A percentile compares a stretch with the other conserved stretches of the same genome.
Conservation (phyloP, 1,140 invertebrate genomes). For the Panagrolaimus sp. region DNA sequence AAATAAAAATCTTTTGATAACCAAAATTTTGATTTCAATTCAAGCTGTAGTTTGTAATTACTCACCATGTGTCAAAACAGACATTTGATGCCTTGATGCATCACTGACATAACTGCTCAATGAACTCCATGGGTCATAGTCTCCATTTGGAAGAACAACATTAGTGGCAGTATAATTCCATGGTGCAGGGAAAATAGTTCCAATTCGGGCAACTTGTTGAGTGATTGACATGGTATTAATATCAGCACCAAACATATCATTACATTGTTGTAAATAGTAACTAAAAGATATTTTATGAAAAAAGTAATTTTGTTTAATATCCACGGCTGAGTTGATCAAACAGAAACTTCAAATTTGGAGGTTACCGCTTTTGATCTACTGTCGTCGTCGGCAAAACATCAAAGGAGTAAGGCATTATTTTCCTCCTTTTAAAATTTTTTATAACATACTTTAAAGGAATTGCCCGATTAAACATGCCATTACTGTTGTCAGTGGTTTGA, state of each 20-base stretch:
- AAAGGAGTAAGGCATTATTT: no score
- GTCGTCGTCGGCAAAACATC: no score
- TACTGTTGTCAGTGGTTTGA: constrained; percentile 3
- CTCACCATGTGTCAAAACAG: constrained; percentile 15
- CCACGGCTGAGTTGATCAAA: no score
- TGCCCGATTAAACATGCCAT: no score
- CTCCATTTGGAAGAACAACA: constrained; percentile 48
- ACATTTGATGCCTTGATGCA: constrained; percentile 9
- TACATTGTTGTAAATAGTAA: constrained; percentile 13
- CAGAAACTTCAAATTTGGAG: no score
- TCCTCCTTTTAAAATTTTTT: no score
- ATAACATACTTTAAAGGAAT: no score
- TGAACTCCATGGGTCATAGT: constrained; percentile 45
- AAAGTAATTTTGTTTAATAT: no score
- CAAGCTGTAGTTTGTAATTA: no score
- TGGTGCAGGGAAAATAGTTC: constrained; percentile 18
- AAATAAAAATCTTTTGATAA: no score
- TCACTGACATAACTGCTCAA: constrained; percentile 14
- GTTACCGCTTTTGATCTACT: no score
- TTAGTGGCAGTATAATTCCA: constrained; percentile 40
- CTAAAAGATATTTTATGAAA: constrained; percentile 11
- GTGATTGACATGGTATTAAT: constrained; percentile 5
- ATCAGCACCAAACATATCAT: constrained; percentile 13
- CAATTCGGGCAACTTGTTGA: constrained; percentile 10
- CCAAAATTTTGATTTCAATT: no score